Evolutionary conservation across 2,888 invertebrate genomes (phyloP), one percentile per base, ranked within the genome.

Genomic region (Cerceris ruficornis): DNA sequence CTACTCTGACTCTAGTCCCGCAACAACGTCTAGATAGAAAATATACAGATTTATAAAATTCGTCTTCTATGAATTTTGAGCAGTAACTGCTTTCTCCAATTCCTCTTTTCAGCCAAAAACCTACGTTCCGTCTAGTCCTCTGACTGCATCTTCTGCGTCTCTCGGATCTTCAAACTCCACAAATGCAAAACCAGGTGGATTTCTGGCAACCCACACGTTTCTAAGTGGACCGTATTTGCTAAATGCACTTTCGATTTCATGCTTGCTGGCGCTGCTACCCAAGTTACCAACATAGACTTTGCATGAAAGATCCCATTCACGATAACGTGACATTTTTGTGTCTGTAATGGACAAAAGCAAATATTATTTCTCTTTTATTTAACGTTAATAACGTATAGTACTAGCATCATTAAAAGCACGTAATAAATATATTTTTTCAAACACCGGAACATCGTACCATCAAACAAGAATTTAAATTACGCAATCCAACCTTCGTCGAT

Each of bases 281-380:
- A 98, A 94, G 91, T 98, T 98, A 17, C 98, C 98, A 41, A 98
- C 97, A 91, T 98, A 98, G 0, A 98, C 98, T 93, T 98, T 98
- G 93, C 97, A 97, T 41, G 96, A 96, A 43, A 97, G 93, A 91
- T 97, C 96, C 97, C 97, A 97, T 92, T 97, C 97, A 84, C 95
- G 94, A 88, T 95, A 95, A 82, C 96, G 95, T 87, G 96, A 96
- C 96, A 96, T 96, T 91, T 28, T 71, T 69, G 74, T 70, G 13
- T 52, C 83, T 87, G 55, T 41, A 61, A 59, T 64, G 39, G 14
- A 58, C 41, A 43, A 60, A 14, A 49, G n/a, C 62, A 43, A 2
- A 50, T 8, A 17, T 41, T 52, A 14, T n/a, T 39, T 43, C 17
- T 0, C 8, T 57, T 28, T 15, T n/a, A n/a, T 57, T 15, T 50